Evolutionary conservation across 2,888 invertebrate genomes (phyloP).

Genomic region (Selenia dentaria): DNA sequence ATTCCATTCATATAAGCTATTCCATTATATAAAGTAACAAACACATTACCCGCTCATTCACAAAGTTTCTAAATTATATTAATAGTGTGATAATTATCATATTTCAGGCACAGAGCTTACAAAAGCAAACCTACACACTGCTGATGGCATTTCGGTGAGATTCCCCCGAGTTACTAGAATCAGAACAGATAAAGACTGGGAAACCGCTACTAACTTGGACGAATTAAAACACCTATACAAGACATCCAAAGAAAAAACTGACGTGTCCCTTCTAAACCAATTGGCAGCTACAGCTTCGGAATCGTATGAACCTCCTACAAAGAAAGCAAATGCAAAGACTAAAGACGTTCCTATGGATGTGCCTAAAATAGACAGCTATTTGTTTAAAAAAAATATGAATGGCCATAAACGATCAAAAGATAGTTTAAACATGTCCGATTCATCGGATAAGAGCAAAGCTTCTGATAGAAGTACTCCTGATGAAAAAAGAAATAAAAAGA

Average conservation of each 20-base stretch:
- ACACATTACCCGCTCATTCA: too few relatives aligned
- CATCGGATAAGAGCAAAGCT: constrained; percentile 15
- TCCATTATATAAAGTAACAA: too few relatives aligned
- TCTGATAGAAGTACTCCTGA: background rate
- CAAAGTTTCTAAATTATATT: too few relatives aligned
- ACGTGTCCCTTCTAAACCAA: constrained; percentile 83
- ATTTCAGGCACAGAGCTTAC: constrained; percentile 89
- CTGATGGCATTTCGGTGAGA: constrained; percentile 96
- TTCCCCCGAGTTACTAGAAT: constrained; percentile 95
- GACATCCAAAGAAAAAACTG: constrained; percentile 87
- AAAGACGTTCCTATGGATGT: constrained; percentile 49
- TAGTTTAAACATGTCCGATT: constrained; percentile 1
- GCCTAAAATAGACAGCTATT: constrained; percentile 33
- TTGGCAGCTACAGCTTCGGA: constrained; percentile 58
- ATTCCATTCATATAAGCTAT: too few relatives aligned
- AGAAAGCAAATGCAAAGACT: constrained; percentile 38
- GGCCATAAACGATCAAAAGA: background rate
- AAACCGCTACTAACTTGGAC: constrained; percentile 91
- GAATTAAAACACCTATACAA: constrained; percentile 89
- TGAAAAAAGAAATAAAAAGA: constrained; percentile 8
- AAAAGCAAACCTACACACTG: constrained; percentile 93
- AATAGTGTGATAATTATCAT: background rate
- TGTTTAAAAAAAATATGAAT: constrained; percentile 19
- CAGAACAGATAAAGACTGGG: constrained; percentile 93
- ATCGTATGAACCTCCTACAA: constrained; percentile 46